phyloP scores from a whole-genome alignment of 2,797 vertebrate species.

The Poeciliopsis infans region DNA sequence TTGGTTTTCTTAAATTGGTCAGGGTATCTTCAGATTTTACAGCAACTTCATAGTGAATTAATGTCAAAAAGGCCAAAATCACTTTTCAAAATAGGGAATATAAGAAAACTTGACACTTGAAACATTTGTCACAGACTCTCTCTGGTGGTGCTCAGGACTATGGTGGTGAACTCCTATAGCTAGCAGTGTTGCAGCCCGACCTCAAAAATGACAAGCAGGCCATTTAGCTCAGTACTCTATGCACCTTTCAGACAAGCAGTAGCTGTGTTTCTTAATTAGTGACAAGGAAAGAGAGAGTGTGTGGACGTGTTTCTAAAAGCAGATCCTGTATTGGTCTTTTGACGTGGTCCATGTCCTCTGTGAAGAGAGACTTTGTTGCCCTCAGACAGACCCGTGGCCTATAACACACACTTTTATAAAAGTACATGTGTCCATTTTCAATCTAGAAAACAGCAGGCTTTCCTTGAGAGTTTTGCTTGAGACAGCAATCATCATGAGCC shows the following conservation, averaged over 20 bases:
- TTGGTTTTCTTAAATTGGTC: neutral
- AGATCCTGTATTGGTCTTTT: slow-evolving; percentile 68
- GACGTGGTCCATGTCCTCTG: slow-evolving; percentile 65
- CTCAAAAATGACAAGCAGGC: slow-evolving; percentile 54
- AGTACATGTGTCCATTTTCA: slow-evolving; percentile 78
- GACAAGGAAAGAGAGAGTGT: slow-evolving; percentile 63
- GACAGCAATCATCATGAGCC: slow-evolving; percentile 57
- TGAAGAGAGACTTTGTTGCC: slow-evolving; percentile 79
- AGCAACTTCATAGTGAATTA: neutral
- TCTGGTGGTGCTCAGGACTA: slow-evolving; percentile 1
- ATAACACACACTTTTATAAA: slow-evolving; percentile 73
- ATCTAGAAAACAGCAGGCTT: slow-evolving; percentile 73
- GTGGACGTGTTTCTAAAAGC: slow-evolving; percentile 60
- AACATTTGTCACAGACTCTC: slow-evolving; percentile 25
- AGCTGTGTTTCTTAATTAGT: slow-evolving; percentile 66
- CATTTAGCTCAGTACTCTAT: slow-evolving; percentile 61
- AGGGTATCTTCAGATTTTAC: neutral
- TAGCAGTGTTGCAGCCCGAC: slow-evolving; percentile 28
- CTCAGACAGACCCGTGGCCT: slow-evolving; percentile 62
- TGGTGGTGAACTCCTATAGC: neutral
- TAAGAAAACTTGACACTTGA: neutral
- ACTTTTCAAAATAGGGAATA: neutral
- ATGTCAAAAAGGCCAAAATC: neutral
- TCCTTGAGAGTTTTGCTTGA: slow-evolving; percentile 46
- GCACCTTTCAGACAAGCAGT: slow-evolving; percentile 60